Evolutionary conservation across 2,888 invertebrate genomes (phyloP).

Genomic region (Thumatha senex): DNA sequence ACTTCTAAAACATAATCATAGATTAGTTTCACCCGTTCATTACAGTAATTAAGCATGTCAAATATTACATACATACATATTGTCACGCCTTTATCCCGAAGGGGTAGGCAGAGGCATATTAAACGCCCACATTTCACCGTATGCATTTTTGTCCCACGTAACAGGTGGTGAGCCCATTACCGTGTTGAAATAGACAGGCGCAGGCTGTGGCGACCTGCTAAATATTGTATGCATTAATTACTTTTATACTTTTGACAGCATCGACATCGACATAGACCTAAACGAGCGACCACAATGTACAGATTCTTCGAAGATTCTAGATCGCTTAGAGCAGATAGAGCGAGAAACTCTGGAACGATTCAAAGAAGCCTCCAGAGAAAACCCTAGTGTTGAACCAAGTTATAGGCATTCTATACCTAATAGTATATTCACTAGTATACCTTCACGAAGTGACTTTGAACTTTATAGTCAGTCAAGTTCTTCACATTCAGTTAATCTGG

Average conservation of each 20-base stretch:
- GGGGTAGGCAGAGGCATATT: no score
- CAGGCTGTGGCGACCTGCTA: no score
- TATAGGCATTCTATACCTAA: constrained; percentile 15
- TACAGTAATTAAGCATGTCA: no score
- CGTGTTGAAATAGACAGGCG: no score
- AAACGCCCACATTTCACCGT: no score
- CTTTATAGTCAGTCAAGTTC: constrained; percentile 29
- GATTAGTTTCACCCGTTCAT: no score
- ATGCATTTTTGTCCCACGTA: no score
- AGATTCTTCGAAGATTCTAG: constrained; percentile 64
- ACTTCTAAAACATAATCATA: no score
- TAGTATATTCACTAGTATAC: constrained; percentile 19
- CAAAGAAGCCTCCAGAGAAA: constrained; percentile 32
- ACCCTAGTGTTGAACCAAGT: constrained; percentile 2
- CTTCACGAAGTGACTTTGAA: constrained; percentile 44
- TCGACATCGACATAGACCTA: constrained; percentile 70
- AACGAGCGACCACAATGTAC: constrained; percentile 49
- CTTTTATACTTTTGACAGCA: constrained; percentile 45
- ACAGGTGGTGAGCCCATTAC: no score
- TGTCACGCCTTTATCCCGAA: no score
- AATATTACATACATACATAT: no score
- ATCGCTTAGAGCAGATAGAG: constrained; percentile 71
- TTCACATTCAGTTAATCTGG: constrained; percentile 6
- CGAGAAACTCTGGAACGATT: constrained; percentile 65
- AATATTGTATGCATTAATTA: no score